Conservation (phyloP, 2,888 invertebrate genomes). For the Adineta ricciae region DNA sequence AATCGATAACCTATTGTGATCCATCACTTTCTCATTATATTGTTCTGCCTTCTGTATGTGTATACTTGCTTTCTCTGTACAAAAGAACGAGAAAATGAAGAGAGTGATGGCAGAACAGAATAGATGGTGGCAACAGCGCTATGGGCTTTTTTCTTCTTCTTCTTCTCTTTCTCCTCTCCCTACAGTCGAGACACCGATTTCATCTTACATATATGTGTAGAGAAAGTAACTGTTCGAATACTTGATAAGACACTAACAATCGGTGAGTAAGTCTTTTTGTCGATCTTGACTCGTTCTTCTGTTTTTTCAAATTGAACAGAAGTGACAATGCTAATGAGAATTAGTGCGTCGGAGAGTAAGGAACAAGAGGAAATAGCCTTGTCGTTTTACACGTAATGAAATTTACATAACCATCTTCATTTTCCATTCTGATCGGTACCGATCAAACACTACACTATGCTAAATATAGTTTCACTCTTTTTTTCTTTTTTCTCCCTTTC, state of each 20-base stretch:
- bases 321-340: not conserved
- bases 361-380: not conserved
- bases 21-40: not conserved
- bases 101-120: constrained; percentile 4
- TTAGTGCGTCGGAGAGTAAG: not conserved
- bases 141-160: not conserved
- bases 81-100: not conserved
- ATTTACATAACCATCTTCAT: not conserved
- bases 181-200: not conserved
- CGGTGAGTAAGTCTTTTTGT: not conserved
- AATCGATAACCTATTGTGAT: not conserved
- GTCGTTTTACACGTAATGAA: not conserved
- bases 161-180: not conserved
- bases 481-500: not conserved
- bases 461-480: not conserved
- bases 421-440: not conserved
- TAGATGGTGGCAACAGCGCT: not conserved
- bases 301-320: not conserved
- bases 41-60: not conserved
- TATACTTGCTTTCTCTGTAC: not conserved
- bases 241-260: not conserved
- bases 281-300: not conserved
- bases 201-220: not conserved
- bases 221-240: not conserved
- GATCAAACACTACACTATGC: not conserved